Conservation (phyloP, 1,140 invertebrate genomes). For the Trichonephila inaurata region DNA sequence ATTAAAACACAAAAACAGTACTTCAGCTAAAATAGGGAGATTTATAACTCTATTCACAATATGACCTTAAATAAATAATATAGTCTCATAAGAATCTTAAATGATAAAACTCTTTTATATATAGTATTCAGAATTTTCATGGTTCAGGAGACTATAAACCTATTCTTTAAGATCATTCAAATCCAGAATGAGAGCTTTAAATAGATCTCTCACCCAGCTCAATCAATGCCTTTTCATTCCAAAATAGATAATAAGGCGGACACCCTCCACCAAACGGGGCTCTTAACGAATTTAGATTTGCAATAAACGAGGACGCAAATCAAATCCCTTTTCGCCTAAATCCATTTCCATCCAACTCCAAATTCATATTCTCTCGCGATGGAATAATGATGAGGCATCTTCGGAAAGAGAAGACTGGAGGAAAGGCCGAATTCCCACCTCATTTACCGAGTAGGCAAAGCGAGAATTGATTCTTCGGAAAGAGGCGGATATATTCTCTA, state of each 20-base stretch:
- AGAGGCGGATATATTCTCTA: not conserved
- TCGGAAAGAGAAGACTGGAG: not conserved
- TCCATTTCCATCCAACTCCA: not conserved
- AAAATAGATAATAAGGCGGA: not conserved
- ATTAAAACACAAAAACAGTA: too few relatives aligned
- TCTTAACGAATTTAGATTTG: constrained; percentile 38
- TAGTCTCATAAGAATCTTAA: too few relatives aligned
- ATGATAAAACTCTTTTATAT: too few relatives aligned
- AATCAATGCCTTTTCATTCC: not conserved
- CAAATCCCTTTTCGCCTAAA: not conserved
- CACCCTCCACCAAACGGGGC: not conserved
- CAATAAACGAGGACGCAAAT: constrained; percentile 34
- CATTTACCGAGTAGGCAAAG: constrained; percentile 21
- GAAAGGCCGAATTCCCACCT: constrained; percentile 22
- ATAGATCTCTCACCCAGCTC: not conserved
- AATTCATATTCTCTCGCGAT: not conserved
- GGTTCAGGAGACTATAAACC: too few relatives aligned
- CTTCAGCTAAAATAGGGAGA: too few relatives aligned
- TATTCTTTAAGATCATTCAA: not conserved
- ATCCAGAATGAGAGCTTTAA: not conserved
- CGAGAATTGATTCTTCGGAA: not conserved
- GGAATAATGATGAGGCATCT: constrained; percentile 12
- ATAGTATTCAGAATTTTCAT: too few relatives aligned
- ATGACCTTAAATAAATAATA: too few relatives aligned
- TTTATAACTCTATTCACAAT: too few relatives aligned